Base-by-base conservation (phyloP, 2,113 vertebrate genomes). In the Oncorhynchus kisutch region DNA sequence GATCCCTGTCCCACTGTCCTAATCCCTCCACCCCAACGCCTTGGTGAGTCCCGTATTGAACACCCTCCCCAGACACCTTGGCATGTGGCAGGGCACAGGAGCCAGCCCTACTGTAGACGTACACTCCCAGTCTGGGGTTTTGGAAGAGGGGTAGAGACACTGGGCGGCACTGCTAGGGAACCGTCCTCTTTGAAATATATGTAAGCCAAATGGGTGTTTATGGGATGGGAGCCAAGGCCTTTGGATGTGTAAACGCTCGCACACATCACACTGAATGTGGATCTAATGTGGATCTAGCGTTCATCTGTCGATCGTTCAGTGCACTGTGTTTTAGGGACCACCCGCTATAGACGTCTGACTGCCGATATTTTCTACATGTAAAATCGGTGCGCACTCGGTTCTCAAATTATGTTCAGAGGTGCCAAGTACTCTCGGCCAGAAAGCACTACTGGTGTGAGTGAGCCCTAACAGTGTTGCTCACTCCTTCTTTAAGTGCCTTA, bases 131-230 rank as follows among this genome's bases (percentile, higher is more conserved):
- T 85, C 81, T 77, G 79, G 73, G 73, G 78, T 7, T 45, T 78
- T 89, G 91, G 89, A 89, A 91, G 91, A 89, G 84, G 88, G 86
- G 73, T 75, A 83, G 83, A 86, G 83, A 87, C 72, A 81, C 81
- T 76, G 77, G 51, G 86, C 90, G 90, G 89, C 90, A 91, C 89
- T 87, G 85, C 83, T 83, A 88, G 85, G 80, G 87, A 82, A 70
- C 83, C 84, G 74, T 86, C 76, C 77, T 78, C 70, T 74, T 14
- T 81, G 82, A 83, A 89, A 84, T 45, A 11, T 80, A 80, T 79
- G 73, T 78, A 29, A 78, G 57, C 78, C 71, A 71, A 24, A 69
- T 34, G 49, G 7, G 34, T 78, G 81, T 76, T 27, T 70, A 73
- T 74, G 45, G 54, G 77, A 64, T 72, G 71, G 16, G 71, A 84